A percentile compares a stretch with the other conserved stretches of the same genome.
Evolutionary conservation across 1,140 invertebrate species (phyloP).

Genomic region (Dermatophagoides farinae): DNA sequence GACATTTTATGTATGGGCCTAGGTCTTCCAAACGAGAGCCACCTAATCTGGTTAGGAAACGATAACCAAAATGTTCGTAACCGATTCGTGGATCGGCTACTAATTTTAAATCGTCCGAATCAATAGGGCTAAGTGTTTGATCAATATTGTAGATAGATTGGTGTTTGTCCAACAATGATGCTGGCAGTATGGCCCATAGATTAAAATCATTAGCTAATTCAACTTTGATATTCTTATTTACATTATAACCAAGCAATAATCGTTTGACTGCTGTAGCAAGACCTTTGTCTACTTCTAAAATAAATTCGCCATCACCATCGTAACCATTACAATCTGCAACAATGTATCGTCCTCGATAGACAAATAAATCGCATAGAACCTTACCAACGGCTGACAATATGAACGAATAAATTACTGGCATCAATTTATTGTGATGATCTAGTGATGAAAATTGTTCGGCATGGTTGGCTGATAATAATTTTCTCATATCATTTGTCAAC

Average conservation of each 20-base stretch:
- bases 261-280: conserved; percentile 3
- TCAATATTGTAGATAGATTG: background rate
- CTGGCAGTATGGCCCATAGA: conserved; percentile 4
- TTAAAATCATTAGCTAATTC: conserved; percentile 5
- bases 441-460: background rate
- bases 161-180: background rate
- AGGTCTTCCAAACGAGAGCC: background rate
- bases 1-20: background rate
- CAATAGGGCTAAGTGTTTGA: background rate
- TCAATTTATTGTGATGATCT: background rate
- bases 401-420: conserved; percentile 46
- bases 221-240: background rate
- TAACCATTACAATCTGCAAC: conserved; percentile 16
- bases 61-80: background rate
- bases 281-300: conserved; percentile 6
- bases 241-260: conserved; percentile 4
- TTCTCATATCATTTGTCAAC: conserved; percentile 64
- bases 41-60: conserved; percentile 2
- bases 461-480: conserved; percentile 28
- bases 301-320: background rate
- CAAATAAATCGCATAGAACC: conserved; percentile 61
- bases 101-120: conserved; percentile 7
- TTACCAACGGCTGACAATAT: conserved; percentile 65
- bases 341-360: conserved; percentile 39
- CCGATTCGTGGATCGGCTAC: conserved; percentile 1